Evolutionary conservation across 2,888 invertebrate genomes (phyloP), one percentile per base, ranked within the genome.

Genomic region (Drosophila histrio): DNA sequence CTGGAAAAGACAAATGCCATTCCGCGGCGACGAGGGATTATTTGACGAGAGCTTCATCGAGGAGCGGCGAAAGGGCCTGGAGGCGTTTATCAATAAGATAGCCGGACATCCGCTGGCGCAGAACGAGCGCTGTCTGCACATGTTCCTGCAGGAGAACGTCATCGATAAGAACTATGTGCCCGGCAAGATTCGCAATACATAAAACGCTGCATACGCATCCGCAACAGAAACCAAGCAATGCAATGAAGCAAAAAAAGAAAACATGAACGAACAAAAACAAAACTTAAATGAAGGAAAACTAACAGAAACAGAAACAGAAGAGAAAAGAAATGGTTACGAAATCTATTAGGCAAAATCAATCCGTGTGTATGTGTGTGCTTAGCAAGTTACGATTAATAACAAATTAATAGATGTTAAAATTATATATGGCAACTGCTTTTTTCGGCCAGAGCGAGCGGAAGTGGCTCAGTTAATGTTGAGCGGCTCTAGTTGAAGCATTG

Each of bases 131-230:
- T 99, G 99, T 93, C 95, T 99, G 90, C 99, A 99, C 92, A 99
- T 99, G 97, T 99, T 99, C 93, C 94, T 99, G 74, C 99, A 99
- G 92, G 99, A 99, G 90, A 96, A 96, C 49, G 95, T 96, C 89
- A 99, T 99, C 92, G 99, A 99, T 93, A 98, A 98, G 94, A 99
- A 98, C 93, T 99, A 99, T 93, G 98, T 99, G 80, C 99, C 99
- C 86, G 99, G 99, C 88, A 99, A 99, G 93, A 99, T 99, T 92
- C 94, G 98, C 91, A 98, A 97, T 94, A 97, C 97, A 94, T 97
- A 97, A 95, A 62, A 54, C 39, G 43, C 19, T 17, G 34, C 24
- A 34, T 38, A 34, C 43, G 44, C 53, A 41, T 30, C 21, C 34
- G 28, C 24, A 59, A 54, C 2, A 28, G 22, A 64, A 61, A 57